Percentiles rank a stretch among this genome's conserved stretches.
phyloP scores from a whole-genome alignment of 2,888 invertebrate species.

The Tethea ocularis region DNA sequence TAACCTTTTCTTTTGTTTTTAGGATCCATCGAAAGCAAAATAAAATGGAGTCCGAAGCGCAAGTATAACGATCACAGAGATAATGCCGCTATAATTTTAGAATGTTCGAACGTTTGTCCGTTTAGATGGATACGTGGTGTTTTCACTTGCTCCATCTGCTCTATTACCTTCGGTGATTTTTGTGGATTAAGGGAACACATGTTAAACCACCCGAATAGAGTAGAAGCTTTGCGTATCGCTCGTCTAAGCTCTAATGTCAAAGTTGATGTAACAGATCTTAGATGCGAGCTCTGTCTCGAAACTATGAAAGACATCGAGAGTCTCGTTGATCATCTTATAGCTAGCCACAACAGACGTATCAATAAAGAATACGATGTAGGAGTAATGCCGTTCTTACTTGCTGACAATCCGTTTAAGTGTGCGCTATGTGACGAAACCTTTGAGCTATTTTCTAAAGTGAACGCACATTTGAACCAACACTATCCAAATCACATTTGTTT shows the following conservation, averaged over 20 bases:
- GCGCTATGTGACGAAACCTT: conserved; percentile 59
- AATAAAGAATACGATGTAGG: conserved; percentile 54
- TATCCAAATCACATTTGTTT: conserved; percentile 71
- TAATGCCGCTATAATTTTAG: conserved; percentile 70
- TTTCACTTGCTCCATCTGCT: conserved; percentile 67
- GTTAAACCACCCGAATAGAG: conserved; percentile 51
- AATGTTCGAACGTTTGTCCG: conserved; percentile 70
- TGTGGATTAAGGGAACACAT: conserved; percentile 54
- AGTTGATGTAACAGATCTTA: conserved; percentile 62
- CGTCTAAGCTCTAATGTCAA: conserved; percentile 55
- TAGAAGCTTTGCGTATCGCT: conserved; percentile 54
- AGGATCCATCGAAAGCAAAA: conserved; percentile 55
- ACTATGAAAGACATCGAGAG: conserved; percentile 46
- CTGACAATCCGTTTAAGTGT: conserved; percentile 54
- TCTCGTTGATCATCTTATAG: conserved; percentile 58
- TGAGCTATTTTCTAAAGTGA: conserved; percentile 63
- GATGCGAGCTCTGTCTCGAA: conserved; percentile 59
- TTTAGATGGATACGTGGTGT: conserved; percentile 70
- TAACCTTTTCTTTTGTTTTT: conserved; percentile 71
- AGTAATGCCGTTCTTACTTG: conserved; percentile 59
- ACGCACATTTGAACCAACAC: conserved; percentile 71
- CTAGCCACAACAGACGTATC: conserved; percentile 57
- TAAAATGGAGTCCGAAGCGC: conserved; percentile 67
- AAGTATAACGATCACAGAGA: conserved; percentile 73
- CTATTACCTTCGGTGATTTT: conserved; percentile 62